Base-by-base conservation (phyloP, 2,797 vertebrate genomes). In the Galago senegalensis region DNA sequence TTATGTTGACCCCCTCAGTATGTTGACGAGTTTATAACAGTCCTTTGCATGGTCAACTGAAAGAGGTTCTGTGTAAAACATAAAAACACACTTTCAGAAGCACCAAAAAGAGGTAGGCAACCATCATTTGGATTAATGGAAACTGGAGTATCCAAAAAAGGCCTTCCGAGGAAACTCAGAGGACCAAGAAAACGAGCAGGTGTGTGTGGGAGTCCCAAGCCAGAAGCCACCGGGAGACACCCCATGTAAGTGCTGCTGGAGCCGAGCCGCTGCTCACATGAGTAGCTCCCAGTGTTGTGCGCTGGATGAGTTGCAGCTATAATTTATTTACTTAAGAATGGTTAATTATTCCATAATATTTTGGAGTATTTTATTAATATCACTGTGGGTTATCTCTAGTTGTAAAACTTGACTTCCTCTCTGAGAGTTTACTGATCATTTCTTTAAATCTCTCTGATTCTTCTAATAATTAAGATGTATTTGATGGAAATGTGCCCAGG, bases 321-420 rank as follows among this genome's bases (percentile, higher is more conserved):
- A n/a, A 49, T 87, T 81, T 80, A 11, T 73, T 85, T 90, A 72
- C 63, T 25, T 77, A 60, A 92, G 53, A 40, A 69, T 34, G 27
- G n/a, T 69, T 34, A 89, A 31, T 20, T 31, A 79, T 5, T 63
- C 60, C 87, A 10, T n/a, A 60, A 12, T 72, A 53, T 63, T 63
- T 87, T 58, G 46, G n/a, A 56, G 69, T 93, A 53, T 92, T 97
- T 89, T 87, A 67, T 67, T 27, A n/a, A 31, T 13, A 80, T 53
- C 27, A 77, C 31, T 75, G 69, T 60, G 58, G 13, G 29, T 61
- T 93, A 21, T 73, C 69, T 69, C 27, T 77, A 73, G n/a, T 53
- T 79, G 29, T 1, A 82, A 82, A 94, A 79, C 37, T 49, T 75
- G 70, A 20, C 53, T 91, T 75, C 17, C 12, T 43, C 10, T 65